Percentiles rank a stretch among this genome's conserved stretches.
Evolutionary conservation across 2,113 vertebrate species (phyloP).

Genomic region (Colaptes auratus): DNA sequence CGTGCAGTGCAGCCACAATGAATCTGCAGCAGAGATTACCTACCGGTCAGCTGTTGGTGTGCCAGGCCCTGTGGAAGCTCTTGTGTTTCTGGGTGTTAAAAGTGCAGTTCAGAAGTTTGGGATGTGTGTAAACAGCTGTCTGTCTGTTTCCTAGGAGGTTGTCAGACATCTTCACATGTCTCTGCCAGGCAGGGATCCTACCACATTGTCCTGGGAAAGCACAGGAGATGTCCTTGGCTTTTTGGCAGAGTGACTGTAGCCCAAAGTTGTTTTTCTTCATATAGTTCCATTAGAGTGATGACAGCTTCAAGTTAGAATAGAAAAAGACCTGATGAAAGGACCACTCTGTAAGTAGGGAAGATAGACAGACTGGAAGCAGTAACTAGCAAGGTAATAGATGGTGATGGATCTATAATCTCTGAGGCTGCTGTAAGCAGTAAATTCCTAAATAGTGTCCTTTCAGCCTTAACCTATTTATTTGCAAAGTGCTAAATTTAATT

Average conservation of each 20-base stretch:
- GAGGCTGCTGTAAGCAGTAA: conserved; percentile 61
- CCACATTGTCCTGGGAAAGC: not conserved
- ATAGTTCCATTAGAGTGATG: conserved; percentile 64
- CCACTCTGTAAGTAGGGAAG: conserved; percentile 34
- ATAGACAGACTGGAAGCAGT: conserved; percentile 57
- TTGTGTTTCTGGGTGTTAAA: not conserved
- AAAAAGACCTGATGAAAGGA: conserved; percentile 62
- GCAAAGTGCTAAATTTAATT: conserved; percentile 74
- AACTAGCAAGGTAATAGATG: conserved; percentile 68
- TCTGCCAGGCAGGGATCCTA: not conserved
- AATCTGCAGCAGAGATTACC: not conserved
- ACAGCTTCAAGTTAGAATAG: conserved; percentile 56
- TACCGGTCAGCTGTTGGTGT: not conserved
- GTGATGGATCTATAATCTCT: conserved; percentile 70
- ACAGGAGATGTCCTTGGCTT: conserved; percentile 34
- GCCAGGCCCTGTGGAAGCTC: not conserved
- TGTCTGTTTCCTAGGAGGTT: not conserved
- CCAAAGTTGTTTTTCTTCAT: conserved; percentile 39
- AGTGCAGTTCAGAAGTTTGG: not conserved
- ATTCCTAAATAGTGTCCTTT: conserved; percentile 73
- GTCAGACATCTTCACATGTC: not conserved
- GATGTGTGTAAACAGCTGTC: not conserved
- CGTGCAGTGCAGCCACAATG: accelerated
- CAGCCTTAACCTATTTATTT: conserved; percentile 75
- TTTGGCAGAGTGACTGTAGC: conserved; percentile 37